phyloP scores from a whole-genome alignment of 1,140 invertebrate species.

The Lysiphlebus fabarum region DNA sequence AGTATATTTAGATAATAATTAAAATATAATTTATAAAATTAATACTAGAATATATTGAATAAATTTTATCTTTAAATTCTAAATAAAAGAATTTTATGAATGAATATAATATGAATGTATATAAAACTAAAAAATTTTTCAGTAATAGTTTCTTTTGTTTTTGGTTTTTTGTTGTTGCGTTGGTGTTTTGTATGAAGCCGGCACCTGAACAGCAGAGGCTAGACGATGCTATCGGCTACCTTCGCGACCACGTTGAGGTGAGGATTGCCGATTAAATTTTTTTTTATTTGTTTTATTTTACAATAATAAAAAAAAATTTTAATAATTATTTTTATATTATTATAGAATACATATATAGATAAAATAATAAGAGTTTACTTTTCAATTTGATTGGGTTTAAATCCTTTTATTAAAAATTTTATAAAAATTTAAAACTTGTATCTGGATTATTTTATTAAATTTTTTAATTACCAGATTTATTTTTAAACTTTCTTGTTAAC shows the following conservation, averaged over 20 bases:
- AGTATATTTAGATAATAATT: no score
- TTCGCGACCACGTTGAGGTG: conserved; percentile 79
- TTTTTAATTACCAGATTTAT: not conserved
- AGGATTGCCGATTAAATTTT: conserved; percentile 57
- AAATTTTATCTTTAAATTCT: no score
- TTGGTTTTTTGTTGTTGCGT: conserved; percentile 58
- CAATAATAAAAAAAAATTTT: conserved; percentile 1
- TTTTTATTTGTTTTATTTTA: conserved; percentile 25
- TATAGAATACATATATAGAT: no score
- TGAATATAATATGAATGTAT: no score
- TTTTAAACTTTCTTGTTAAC: not conserved
- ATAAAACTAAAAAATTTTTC: conserved; percentile 55
- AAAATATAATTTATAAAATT: no score
- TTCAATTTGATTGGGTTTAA: no score
- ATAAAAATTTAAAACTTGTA: no score
- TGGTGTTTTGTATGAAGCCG: conserved; percentile 63
- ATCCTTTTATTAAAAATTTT: no score
- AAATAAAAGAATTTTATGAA: no score
- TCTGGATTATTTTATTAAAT: no score
- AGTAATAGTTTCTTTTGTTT: conserved; percentile 55
- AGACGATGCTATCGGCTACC: conserved; percentile 86
- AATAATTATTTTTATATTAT: not conserved
- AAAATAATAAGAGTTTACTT: no score
- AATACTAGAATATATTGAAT: no score
- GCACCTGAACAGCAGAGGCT: conserved; percentile 77